Base-by-base conservation (phyloP, 2,888 invertebrate genomes). In the Philaethria dido region DNA sequence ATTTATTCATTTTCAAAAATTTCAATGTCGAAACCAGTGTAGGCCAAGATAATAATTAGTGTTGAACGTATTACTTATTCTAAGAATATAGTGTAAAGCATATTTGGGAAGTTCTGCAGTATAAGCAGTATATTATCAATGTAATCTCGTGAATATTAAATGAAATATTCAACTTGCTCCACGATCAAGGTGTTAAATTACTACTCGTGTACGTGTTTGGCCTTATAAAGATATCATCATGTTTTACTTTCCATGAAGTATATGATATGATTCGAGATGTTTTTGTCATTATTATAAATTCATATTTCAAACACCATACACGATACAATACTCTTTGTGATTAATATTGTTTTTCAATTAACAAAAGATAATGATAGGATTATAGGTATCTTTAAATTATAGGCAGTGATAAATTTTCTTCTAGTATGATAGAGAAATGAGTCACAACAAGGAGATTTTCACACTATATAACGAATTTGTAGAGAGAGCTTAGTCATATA, bases 141-240 rank as follows among this genome's bases (percentile, higher is more conserved):
- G 16, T 52, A 52, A 29, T 25, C 52, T 29, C 6, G 52, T 52
- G n/a, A 29, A 52, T 52, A 52, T 29, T 52, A 29, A 52, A 25
- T 52, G 16, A 52, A 52, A 52, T 52, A 29, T 52, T 52, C 52
- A 52, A 52, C 25, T 52, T 29, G 9, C 11, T 52, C 9, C 52
- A 16, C n/a, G 52, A 52, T 29, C 52, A 52, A 52, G 25, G 25
- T 50, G 52, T n/a, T 52, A 52, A 29, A 29, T 52, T 52, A 52
- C 52, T n/a, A 16, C 13, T 29, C 29, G 29, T 50, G 50, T 52
- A 52, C 29, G 29, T 52, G 52, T n/a, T 52, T 29, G 1, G 52
- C 52, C 29, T 52, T 52, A 29, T n/a, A 22, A 50, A 25, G n/a
- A 52, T 16, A 52, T 48, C 3, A 48, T 29, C 16, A 2, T 52